Evolutionary conservation across 2,888 invertebrate genomes (phyloP).

Genomic region (Encarsia formosa): DNA sequence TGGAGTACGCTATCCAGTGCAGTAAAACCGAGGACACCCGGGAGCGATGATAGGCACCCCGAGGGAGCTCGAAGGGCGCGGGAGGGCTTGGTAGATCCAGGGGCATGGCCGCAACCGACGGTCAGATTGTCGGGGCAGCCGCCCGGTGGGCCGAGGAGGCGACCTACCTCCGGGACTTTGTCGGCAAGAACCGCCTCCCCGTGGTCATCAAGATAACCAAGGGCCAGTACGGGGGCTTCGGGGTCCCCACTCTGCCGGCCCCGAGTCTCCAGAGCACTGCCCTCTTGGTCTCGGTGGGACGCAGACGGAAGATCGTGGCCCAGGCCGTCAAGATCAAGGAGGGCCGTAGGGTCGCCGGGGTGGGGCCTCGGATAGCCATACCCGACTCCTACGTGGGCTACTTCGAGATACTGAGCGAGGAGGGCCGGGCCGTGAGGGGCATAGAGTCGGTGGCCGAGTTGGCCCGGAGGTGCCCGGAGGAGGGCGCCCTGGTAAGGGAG

Average conservation of each 20-base stretch:
- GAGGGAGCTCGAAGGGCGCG: too few relatives aligned
- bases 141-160: conserved; percentile 73
- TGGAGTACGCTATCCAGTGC: too few relatives aligned
- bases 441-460: conserved; percentile 85
- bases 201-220: conserved; percentile 88
- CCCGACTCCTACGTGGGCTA: conserved; percentile 88
- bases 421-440: conserved; percentile 84
- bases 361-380: conserved; percentile 80
- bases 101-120: conserved; percentile 82
- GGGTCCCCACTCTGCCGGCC: conserved; percentile 82
- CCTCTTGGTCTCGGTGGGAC: conserved; percentile 78
- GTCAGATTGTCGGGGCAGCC: conserved; percentile 83
- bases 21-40: too few relatives aligned
- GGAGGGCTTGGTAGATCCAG: neutral
- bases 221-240: conserved; percentile 88
- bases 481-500: conserved; percentile 76
- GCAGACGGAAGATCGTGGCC: conserved; percentile 80
- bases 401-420: conserved; percentile 91
- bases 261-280: conserved; percentile 84
- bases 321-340: conserved; percentile 81
- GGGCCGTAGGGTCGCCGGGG: conserved; percentile 74
- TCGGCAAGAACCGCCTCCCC: conserved; percentile 71
- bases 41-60: too few relatives aligned
- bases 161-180: conserved; percentile 69
- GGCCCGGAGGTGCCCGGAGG: conserved; percentile 68